Evolutionary conservation across 2,797 vertebrate genomes (phyloP).

Genomic region (Cottoperca gobio): DNA sequence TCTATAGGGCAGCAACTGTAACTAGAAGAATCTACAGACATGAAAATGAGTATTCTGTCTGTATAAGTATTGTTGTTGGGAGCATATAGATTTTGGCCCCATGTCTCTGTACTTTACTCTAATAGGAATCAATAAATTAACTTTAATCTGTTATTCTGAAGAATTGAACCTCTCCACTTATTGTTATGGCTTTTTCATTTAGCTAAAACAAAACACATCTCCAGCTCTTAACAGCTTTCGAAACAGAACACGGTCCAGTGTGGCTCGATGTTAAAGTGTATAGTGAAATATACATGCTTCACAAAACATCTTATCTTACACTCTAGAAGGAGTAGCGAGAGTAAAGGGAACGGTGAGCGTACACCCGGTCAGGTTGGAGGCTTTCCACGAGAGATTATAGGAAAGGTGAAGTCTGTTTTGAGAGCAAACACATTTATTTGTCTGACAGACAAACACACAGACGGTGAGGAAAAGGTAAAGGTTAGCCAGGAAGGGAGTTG

Average conservation of each 20-base stretch:
- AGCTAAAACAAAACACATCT: not conserved
- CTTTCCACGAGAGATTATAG: not conserved
- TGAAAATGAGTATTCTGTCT: conserved; percentile 23
- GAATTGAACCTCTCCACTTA: not conserved
- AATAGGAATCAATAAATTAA: not conserved
- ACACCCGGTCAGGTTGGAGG: not conserved
- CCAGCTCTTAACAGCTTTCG: not conserved
- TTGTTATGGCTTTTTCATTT: not conserved
- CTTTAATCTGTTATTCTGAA: not conserved
- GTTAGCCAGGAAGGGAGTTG: conserved; percentile 41
- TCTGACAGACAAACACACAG: not conserved
- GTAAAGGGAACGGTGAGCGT: not conserved
- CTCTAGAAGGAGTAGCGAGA: not conserved
- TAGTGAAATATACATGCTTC: not conserved
- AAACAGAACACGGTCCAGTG: not conserved
- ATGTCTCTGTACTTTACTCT: not conserved
- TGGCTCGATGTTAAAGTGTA: not conserved
- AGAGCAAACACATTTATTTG: conserved; percentile 29
- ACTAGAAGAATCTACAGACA: not conserved
- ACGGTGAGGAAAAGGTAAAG: conserved; percentile 12
- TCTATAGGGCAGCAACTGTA: not conserved
- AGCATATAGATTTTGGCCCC: not conserved
- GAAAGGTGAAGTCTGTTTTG: conserved; percentile 24
- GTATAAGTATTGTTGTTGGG: not conserved
- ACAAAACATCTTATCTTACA: not conserved